Percentiles rank a stretch among this genome's conserved stretches.
These are phyloP conservation scores for Tetraneura akinire DNA, from an alignment of 1,140 invertebrate genomes.

Conservation along the genomic window DNA sequence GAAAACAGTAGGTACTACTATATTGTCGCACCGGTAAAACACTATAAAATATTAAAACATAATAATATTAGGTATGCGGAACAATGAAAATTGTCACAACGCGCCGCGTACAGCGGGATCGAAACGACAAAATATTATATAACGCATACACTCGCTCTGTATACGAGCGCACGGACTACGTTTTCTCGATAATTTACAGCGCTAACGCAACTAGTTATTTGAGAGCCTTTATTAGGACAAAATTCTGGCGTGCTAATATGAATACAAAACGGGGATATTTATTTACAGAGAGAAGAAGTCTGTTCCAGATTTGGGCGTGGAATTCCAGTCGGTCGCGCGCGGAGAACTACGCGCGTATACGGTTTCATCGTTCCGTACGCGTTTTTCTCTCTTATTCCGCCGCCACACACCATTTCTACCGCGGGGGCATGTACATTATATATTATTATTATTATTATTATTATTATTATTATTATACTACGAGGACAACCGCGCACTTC, in stretches of 20 bases:
- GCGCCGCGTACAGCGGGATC: too few species aligned
- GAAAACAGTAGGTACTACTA: too few species aligned
- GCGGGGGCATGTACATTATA: not conserved
- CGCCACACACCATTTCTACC: not conserved
- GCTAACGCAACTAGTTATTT: conserved; percentile 23
- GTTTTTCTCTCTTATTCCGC: not conserved
- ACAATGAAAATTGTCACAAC: too few species aligned
- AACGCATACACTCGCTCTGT: too few species aligned
- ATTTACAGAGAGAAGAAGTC: not conserved
- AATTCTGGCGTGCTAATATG: conserved; percentile 42
- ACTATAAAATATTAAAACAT: too few species aligned
- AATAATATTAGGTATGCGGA: too few species aligned
- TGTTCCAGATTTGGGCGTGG: conserved; percentile 50
- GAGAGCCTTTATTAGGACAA: conserved; percentile 39
- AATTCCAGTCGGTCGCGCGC: conserved; percentile 24
- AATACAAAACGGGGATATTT: conserved; percentile 35
- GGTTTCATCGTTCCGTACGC: not conserved
- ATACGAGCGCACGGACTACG: not conserved
- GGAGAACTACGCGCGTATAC: not conserved
- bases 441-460: not conserved
- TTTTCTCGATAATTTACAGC: not conserved
- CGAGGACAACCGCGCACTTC: not conserved
- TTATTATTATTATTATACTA: not conserved
- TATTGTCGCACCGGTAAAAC: too few species aligned
- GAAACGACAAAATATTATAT: too few species aligned